Conservation (phyloP, 2,113 vertebrate species). For the Guaruba guarouba region DNA sequence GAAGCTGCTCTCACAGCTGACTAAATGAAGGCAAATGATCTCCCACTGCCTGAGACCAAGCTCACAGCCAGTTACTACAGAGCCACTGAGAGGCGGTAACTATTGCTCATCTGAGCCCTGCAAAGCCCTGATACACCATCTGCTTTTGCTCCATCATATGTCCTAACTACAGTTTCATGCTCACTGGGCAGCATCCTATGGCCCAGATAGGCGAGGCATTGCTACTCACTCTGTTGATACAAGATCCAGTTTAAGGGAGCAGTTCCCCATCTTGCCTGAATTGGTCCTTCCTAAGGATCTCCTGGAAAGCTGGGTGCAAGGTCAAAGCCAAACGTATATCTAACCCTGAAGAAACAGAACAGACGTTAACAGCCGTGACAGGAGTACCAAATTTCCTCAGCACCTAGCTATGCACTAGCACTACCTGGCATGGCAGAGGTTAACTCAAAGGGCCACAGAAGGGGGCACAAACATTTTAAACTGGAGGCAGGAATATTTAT, state of each 20-base stretch:
- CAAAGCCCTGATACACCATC: neutral
- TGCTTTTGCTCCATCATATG: neutral
- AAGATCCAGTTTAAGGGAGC: neutral
- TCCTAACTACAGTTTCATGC: neutral
- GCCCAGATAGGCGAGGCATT: rapidly evolving
- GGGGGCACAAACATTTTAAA: neutral
- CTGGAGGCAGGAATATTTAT: neutral
- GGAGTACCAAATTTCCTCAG: neutral
- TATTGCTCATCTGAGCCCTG: neutral
- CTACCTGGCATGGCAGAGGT: neutral
- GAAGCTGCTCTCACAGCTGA: neutral
- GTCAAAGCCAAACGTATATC: neutral
- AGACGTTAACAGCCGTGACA: neutral
- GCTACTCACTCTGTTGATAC: neutral
- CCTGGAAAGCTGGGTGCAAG: neutral
- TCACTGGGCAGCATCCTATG: neutral
- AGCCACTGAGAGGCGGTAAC: neutral
- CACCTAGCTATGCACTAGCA: neutral
- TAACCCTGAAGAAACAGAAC: neutral
- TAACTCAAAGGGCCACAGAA: neutral
- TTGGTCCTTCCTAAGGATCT: neutral
- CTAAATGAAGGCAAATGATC: neutral
- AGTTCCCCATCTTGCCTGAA: neutral
- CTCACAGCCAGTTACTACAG: neutral
- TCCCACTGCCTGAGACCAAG: neutral